Conservation (phyloP, 2,113 vertebrate genomes). For the Henicopernis longicauda region DNA sequence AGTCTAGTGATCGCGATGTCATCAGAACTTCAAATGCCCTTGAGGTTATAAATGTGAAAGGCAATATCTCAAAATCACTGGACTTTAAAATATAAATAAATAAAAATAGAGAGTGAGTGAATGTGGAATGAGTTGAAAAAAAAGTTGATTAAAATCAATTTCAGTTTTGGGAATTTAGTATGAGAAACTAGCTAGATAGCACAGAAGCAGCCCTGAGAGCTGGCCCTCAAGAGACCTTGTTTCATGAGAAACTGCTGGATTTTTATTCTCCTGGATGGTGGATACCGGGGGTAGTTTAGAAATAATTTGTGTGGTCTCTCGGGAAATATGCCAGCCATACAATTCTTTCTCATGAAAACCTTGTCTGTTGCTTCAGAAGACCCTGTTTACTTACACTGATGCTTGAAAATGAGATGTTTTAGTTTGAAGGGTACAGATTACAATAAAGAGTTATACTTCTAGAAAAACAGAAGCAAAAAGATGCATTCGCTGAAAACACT, state of each 20-base stretch:
- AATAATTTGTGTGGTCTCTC: not conserved
- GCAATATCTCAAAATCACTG: constrained; percentile 14
- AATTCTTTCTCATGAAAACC: not conserved
- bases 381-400: not conserved
- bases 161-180: not conserved
- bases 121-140: not conserved
- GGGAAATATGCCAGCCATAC: constrained; percentile 16
- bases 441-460: not conserved
- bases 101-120: not conserved
- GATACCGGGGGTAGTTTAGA: not conserved
- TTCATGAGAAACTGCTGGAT: constrained; percentile 4
- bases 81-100: constrained; percentile 57
- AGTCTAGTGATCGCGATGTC: constrained; percentile 22
- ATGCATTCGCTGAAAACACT: not conserved
- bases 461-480: not conserved
- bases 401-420: not conserved
- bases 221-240: not conserved
- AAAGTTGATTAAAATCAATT: constrained; percentile 50
- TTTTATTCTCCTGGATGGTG: not conserved
- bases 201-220: not conserved
- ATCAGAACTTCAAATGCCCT: constrained; percentile 40
- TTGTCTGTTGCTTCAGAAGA: not conserved
- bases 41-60: constrained; percentile 36
- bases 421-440: not conserved
- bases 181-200: not conserved